phyloP scores from a whole-genome alignment of 2,888 invertebrate species.

The Drosophila kanekoi region DNA sequence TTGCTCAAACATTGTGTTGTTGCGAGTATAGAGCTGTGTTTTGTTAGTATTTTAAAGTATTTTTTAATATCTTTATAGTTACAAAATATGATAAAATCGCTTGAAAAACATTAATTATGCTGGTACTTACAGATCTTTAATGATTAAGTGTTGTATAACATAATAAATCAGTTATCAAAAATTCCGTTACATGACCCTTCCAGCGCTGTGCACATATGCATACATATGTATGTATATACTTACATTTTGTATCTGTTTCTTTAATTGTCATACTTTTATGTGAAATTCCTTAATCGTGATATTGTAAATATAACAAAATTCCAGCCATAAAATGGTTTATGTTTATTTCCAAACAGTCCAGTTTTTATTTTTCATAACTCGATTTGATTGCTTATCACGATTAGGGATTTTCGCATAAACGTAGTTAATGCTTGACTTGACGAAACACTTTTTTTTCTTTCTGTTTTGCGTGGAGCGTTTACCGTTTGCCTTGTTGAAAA shows the following conservation, averaged over 20 bases:
- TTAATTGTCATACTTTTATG: slow-evolving; percentile 15
- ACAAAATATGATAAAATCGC: no score
- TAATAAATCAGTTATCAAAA: not conserved
- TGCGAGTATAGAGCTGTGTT: no score
- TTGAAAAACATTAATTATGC: no score
- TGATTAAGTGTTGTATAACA: no score
- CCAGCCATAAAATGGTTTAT: not conserved
- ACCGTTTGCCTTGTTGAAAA: slow-evolving; percentile 31
- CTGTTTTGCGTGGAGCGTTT: slow-evolving; percentile 8
- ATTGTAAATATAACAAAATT: slow-evolving; percentile 1
- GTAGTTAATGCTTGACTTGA: not conserved
- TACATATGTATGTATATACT: slow-evolving; percentile 34
- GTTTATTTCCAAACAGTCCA: slow-evolving; percentile 15
- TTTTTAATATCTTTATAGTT: no score
- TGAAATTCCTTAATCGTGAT: slow-evolving; percentile 40
- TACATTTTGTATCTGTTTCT: slow-evolving; percentile 17
- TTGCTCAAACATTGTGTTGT: slow-evolving; percentile 4
- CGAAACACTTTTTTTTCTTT: slow-evolving; percentile 19
- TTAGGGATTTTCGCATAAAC: slow-evolving; percentile 41
- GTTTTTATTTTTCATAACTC: not conserved
- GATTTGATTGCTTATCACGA: slow-evolving; percentile 36
- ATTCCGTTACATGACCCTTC: not conserved
- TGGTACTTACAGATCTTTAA: no score
- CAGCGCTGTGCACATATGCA: not conserved
- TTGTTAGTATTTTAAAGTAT: no score